These are phyloP conservation scores for Spilosoma lubricipeda DNA, from an alignment of 2,888 invertebrate genomes.

Conservation along the genomic window DNA sequence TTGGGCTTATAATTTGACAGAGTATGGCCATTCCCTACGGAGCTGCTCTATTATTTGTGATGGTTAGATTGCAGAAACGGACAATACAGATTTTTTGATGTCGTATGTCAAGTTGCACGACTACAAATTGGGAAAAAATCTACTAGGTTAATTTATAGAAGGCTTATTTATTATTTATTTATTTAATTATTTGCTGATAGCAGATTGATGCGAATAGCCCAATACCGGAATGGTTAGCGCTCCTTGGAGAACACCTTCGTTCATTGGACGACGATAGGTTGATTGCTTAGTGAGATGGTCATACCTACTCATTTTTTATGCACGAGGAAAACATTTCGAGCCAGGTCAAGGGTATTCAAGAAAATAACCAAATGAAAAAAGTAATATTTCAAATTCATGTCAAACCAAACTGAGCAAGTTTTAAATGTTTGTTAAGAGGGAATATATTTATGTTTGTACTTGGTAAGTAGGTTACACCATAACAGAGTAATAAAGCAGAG, in stretches of 20 bases:
- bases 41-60: not conserved
- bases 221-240: too few relatives aligned
- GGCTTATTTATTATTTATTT: too few relatives aligned
- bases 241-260: too few relatives aligned
- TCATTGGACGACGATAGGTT: not conserved
- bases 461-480: conserved; percentile 15
- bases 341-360: conserved; percentile 4
- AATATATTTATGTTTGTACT: conserved; percentile 28
- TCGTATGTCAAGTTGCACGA: not conserved
- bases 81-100: not conserved
- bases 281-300: not conserved
- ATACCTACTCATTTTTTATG: not conserved
- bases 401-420: conserved; percentile 20
- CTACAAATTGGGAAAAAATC: not conserved
- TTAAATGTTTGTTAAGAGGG: conserved; percentile 27
- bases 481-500: conserved; percentile 28
- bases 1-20: too few relatives aligned
- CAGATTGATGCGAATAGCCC: too few relatives aligned
- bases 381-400: not conserved
- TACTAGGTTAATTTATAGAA: not conserved
- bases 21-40: too few relatives aligned
- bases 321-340: not conserved
- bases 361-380: not conserved
- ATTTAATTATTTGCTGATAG: too few relatives aligned
- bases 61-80: not conserved